Evolutionary conservation across 2,113 vertebrate species (phyloP), one percentile per base, ranked within the genome.

Genomic region (Sula dactylatra): DNA sequence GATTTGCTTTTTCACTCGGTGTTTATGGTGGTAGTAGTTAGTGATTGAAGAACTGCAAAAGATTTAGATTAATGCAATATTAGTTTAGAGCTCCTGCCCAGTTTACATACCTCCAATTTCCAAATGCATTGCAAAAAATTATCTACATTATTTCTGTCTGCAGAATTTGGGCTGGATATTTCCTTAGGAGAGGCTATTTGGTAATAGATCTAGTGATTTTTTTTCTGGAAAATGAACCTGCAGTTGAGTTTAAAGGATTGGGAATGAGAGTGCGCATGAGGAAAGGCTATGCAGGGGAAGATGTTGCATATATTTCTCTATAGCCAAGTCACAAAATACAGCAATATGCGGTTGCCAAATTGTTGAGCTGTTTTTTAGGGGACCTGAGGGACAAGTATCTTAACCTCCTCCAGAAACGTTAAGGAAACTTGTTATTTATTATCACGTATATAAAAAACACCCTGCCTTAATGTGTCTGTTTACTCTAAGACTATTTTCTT

Each of bases 21-120:
- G 72, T 93, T 96, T 96, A 79, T 95, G 36, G 17, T 92, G 31
- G 47, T 84, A 90, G 55, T 77, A 72, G 54, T 61, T 74, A 82
- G 66, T 78, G 96, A 93, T 84, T 56, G 90, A 96, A 96, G 73
- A 91, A 87, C 66, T 91, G 58, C 40, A 89, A 82, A 84, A 45
- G 49, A 69, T 38, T 76, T 84, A 76, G 65, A 95, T 97, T 86
- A 94, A 97, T 96, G 70, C 44, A n/a, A 86, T 94, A 95, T 76
- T 74, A 94, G 73, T 89, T 97, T 91, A 61, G 83, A 93, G 19
- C 62, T 94, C 45, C 47, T 96, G 88, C 72, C 88, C 73, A 84
- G 86, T 88, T 96, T 88, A 92, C 69, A 86, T 90, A 59, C 50
- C 67, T 88, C 36, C 6, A 69, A 31, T 34, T 87, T 94, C 59